phyloP scores from a whole-genome alignment of 2,113 vertebrate genomes.

The Merops nubicus region DNA sequence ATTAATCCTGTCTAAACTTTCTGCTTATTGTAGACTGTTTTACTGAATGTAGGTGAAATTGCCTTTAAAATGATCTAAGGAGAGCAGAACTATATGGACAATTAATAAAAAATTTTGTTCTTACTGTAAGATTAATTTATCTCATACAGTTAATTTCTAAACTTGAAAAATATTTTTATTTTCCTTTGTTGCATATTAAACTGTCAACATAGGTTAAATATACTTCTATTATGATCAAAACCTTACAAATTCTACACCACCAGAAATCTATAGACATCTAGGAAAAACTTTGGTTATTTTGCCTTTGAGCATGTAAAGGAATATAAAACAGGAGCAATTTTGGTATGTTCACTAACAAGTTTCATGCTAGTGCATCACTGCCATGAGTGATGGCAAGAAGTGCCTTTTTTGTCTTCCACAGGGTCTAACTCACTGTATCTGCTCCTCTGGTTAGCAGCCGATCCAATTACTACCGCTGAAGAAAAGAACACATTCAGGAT shows the following conservation, averaged over 20 bases:
- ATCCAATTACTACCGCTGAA: not conserved
- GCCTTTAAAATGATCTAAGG: not conserved
- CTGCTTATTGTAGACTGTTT: not conserved
- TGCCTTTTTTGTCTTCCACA: not conserved
- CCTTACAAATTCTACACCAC: not conserved
- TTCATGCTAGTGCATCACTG: not conserved
- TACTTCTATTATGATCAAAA: not conserved
- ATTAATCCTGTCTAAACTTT: not conserved
- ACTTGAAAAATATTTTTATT: not conserved
- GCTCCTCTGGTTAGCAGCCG: not conserved
- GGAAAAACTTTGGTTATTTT: not conserved
- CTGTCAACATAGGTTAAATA: not conserved
- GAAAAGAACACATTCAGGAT: not conserved
- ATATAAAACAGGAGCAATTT: not conserved
- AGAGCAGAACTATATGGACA: not conserved
- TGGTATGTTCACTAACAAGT: not conserved
- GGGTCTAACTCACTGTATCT: not conserved
- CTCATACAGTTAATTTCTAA: not conserved
- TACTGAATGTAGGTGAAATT: not conserved
- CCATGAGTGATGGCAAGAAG: not conserved
- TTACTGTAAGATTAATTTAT: not conserved
- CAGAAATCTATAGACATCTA: not conserved
- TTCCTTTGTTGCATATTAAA: not conserved
- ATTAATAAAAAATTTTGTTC: not conserved
- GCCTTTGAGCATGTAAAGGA: not conserved